Evolutionary conservation across 35 echinoderm and acorn worm genomes (phyloP).

Genomic region (Hemicentrotus pulcherrimus): DNA sequence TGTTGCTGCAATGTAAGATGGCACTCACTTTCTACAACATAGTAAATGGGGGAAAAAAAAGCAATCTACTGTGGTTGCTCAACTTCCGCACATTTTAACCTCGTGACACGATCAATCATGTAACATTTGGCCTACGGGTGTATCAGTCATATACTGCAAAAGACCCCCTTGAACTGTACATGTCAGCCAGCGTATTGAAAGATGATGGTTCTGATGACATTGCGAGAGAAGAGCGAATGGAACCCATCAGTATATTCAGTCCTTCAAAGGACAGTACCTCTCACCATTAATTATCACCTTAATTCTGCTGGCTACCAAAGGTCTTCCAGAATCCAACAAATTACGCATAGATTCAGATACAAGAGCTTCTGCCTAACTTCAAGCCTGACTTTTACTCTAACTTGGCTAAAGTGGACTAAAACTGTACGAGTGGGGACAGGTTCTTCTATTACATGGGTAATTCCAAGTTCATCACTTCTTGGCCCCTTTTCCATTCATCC

Average conservation of each 20-base stretch:
- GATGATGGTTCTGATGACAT: not conserved
- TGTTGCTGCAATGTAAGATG: not conserved
- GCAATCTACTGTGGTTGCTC: not conserved
- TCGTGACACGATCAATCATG: not conserved
- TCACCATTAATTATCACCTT: not conserved
- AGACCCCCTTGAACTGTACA: not conserved
- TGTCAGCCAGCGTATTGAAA: not conserved
- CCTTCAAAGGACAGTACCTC: not conserved
- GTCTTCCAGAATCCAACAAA: not conserved
- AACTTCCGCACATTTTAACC: not conserved
- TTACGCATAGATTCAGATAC: not conserved
- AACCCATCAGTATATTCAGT: not conserved
- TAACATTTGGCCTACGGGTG: not conserved
- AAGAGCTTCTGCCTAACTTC: not conserved
- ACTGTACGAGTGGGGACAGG: not conserved
- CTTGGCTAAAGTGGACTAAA: not conserved
- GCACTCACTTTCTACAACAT: not conserved
- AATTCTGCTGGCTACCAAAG: not conserved
- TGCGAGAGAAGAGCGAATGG: not conserved
- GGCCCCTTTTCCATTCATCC: constrained; percentile 6
- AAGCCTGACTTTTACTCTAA: not conserved
- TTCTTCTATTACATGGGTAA: not conserved
- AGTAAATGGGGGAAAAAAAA: not conserved
- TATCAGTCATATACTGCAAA: not conserved
- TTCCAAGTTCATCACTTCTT: constrained; percentile 3